Evolutionary conservation across 1,140 invertebrate genomes (phyloP).

Genomic region (Drosophila pachea): DNA sequence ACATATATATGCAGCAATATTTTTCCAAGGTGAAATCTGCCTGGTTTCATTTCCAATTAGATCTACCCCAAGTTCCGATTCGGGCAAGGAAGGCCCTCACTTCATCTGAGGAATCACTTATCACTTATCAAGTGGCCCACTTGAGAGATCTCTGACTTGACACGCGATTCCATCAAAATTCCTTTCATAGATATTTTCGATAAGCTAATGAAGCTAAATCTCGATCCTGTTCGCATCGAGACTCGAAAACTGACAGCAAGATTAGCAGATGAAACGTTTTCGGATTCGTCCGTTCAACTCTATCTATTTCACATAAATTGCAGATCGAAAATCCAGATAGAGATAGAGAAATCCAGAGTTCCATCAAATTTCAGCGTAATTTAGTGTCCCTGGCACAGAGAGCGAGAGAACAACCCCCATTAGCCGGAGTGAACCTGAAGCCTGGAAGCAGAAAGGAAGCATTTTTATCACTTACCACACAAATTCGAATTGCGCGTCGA

Average conservation of each 20-base stretch:
- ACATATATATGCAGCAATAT: conserved; percentile 53
- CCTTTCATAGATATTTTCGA: no score
- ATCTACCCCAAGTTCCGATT: no score
- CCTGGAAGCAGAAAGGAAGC: conserved; percentile 1
- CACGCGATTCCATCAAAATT: no score
- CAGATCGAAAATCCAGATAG: conserved; percentile 1
- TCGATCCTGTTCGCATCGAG: no score
- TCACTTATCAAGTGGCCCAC: no score
- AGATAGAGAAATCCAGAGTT: conserved; percentile 16
- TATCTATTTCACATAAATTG: background rate
- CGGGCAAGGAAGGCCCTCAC: no score
- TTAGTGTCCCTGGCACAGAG: conserved; percentile 10
- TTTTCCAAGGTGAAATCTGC: conserved; percentile 52
- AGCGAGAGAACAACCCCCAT: conserved; percentile 30
- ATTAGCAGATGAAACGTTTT: no score
- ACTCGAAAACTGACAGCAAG: no score
- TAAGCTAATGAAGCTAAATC: no score
- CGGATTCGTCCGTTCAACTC: background rate
- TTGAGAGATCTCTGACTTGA: no score
- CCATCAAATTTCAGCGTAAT: conserved; percentile 18
- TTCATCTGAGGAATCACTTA: no score
- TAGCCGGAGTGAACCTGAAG: conserved; percentile 20
- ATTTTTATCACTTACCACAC: conserved; percentile 60
- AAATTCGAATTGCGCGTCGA: conserved; percentile 29
- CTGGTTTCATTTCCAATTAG: background rate